Conservation (phyloP, 2,797 vertebrate genomes). For the Anomalospiza imberbis region DNA sequence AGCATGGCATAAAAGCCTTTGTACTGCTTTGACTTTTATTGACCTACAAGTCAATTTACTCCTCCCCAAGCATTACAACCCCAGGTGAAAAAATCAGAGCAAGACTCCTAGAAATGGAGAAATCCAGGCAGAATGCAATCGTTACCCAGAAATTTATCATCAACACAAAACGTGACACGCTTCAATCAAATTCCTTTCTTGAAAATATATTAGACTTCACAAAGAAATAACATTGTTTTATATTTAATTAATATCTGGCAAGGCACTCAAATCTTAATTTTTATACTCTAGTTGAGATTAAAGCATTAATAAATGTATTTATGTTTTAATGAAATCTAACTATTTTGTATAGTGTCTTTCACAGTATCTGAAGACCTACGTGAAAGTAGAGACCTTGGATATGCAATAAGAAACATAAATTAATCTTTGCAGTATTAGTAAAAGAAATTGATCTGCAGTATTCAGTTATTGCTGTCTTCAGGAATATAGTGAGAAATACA, state of each 20-base stretch:
- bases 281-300: neutral
- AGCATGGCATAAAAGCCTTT: slow-evolving; percentile 39
- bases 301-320: neutral
- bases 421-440: neutral
- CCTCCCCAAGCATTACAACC: slow-evolving; percentile 39
- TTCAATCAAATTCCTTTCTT: neutral
- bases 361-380: neutral
- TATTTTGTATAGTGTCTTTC: neutral
- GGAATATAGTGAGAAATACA: neutral
- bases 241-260: neutral
- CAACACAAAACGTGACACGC: neutral
- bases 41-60: slow-evolving; percentile 48
- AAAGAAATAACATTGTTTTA: neutral
- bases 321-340: neutral
- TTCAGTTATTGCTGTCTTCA: neutral
- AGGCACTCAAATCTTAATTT: neutral
- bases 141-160: neutral
- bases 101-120: slow-evolving; percentile 24
- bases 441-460: neutral
- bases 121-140: neutral
- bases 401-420: neutral
- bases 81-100: slow-evolving; percentile 13
- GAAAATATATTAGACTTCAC: neutral
- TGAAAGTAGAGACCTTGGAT: neutral
- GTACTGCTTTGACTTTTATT: slow-evolving; percentile 36